Conservation (phyloP, 1,140 invertebrate species). For the Bombus superbus region DNA sequence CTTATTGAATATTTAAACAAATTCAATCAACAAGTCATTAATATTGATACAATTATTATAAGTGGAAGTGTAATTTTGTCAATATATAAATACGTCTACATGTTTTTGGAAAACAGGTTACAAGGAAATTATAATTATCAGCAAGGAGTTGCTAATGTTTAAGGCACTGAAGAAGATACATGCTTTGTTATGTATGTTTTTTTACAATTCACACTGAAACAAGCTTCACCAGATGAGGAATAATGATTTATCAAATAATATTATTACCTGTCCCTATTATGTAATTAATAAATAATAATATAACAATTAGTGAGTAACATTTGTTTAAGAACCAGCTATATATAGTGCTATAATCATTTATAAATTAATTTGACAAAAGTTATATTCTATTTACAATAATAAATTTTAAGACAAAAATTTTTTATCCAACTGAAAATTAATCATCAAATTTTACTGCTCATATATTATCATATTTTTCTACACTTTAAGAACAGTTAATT, state of each 20-base stretch:
- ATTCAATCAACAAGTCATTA: slow-evolving; percentile 4
- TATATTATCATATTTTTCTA: background rate
- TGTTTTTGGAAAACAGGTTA: slow-evolving; percentile 40
- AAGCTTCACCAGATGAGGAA: slow-evolving; percentile 37
- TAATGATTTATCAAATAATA: slow-evolving; percentile 47
- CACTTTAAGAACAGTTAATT: slow-evolving; percentile 32
- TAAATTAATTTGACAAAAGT: slow-evolving; percentile 11
- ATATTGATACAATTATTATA: slow-evolving; percentile 3
- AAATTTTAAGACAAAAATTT: background rate
- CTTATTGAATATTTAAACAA: background rate
- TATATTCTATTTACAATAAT: background rate
- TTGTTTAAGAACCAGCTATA: background rate
- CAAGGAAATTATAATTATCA: slow-evolving; percentile 49
- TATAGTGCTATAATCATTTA: slow-evolving; percentile 7
- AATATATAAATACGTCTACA: slow-evolving; percentile 7
- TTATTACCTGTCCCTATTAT: slow-evolving; percentile 50
- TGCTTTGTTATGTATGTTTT: slow-evolving; percentile 55
- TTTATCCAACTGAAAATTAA: slow-evolving; percentile 17
- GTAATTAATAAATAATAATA: slow-evolving; percentile 21
- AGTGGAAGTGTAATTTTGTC: slow-evolving; percentile 9
- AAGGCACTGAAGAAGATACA: slow-evolving; percentile 47
- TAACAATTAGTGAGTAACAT: slow-evolving; percentile 16
- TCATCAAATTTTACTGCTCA: background rate
- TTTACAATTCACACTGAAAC: slow-evolving; percentile 37
- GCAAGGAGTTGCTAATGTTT: slow-evolving; percentile 38